Conservation (phyloP, 2,113 vertebrate species). For the Cyanistes caeruleus region DNA sequence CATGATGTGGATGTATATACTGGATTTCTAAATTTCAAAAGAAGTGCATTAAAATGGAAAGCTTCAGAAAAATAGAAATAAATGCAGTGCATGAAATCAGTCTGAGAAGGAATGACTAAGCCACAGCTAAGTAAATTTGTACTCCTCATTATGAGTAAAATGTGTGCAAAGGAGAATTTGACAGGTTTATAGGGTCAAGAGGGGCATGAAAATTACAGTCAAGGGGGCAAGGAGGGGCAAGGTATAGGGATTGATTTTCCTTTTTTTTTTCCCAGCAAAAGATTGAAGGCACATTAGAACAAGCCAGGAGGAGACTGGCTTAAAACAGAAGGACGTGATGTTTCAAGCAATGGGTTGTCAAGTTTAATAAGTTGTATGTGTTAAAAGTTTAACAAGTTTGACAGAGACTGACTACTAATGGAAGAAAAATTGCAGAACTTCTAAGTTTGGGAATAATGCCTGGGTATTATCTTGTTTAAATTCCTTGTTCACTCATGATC, state of each 20-base stretch:
- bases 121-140: background rate
- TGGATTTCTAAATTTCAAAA: background rate
- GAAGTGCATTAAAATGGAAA: background rate
- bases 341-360: background rate
- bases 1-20: background rate
- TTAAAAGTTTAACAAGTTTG: background rate
- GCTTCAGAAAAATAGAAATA: background rate
- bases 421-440: background rate
- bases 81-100: background rate
- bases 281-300: background rate
- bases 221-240: background rate
- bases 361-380: background rate
- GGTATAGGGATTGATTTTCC: background rate
- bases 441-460: background rate
- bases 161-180: background rate
- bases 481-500: background rate
- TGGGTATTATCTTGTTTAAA: background rate
- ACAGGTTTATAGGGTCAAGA: background rate
- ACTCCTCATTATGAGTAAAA: background rate
- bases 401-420: background rate
- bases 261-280: background rate
- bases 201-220: background rate
- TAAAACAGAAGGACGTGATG: background rate
- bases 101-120: background rate
- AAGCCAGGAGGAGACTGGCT: background rate